These are phyloP conservation scores for Callosobruchus maculatus DNA, from an alignment of 2,888 invertebrate species.

Conservation along the genomic window DNA sequence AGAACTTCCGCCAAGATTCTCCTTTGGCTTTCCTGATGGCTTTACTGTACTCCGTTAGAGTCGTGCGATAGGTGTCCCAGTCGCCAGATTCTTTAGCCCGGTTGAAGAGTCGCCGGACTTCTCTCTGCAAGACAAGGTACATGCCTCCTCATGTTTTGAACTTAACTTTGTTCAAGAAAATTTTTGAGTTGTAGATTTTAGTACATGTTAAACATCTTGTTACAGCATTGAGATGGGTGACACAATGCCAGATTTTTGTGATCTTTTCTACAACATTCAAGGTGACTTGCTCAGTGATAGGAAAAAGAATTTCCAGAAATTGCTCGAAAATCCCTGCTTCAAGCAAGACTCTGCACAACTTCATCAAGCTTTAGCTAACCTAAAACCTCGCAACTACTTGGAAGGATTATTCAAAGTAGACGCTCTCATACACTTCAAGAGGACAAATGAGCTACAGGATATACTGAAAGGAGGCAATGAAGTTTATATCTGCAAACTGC, in stretches of 20 bases:
- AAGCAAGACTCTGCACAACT: constrained; percentile 12
- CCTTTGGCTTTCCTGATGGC: too few species aligned
- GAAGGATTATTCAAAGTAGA: constrained; percentile 30
- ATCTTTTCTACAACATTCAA: constrained; percentile 22
- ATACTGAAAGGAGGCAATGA: constrained; percentile 29
- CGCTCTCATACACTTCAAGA: constrained; percentile 26
- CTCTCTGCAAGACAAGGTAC: too few species aligned
- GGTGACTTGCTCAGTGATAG: constrained; percentile 22
- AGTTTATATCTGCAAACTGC: constrained; percentile 25
- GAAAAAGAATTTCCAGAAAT: constrained; percentile 19
- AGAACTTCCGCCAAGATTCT: too few species aligned
- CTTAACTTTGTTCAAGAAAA: too few species aligned
- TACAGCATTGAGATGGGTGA: constrained; percentile 7
- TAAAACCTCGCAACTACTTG: constrained; percentile 26
- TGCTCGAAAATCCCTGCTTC: constrained; percentile 11
- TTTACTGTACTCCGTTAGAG: too few species aligned
- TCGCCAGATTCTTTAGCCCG: too few species aligned
- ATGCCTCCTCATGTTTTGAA: too few species aligned
- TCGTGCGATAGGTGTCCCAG: too few species aligned
- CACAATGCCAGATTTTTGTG: constrained; percentile 17
- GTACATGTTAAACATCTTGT: background rate
- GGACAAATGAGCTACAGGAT: constrained; percentile 19
- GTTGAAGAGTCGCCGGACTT: too few species aligned
- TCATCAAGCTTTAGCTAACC: constrained; percentile 7
- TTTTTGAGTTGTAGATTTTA: too few species aligned